Conservation (phyloP, 1,140 invertebrate genomes). For the Bombus waltoni region DNA sequence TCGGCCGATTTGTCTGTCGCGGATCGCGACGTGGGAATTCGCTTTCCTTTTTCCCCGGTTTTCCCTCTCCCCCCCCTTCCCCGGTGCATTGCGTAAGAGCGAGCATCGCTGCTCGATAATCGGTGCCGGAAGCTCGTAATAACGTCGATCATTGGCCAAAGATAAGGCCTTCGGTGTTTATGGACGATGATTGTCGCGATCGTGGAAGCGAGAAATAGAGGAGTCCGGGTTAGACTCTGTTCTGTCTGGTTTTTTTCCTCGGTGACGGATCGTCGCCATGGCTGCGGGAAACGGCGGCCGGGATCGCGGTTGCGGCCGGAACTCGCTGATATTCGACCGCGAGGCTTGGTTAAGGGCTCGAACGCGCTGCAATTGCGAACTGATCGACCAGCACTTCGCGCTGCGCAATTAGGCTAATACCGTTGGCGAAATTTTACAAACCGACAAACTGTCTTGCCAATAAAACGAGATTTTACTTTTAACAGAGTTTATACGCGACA, state of each 20-base stretch:
- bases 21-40: constrained; percentile 55
- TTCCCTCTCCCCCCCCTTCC: neutral
- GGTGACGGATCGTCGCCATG: neutral
- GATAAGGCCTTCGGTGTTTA: constrained; percentile 23
- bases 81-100: constrained; percentile 14
- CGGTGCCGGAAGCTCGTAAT: constrained; percentile 24
- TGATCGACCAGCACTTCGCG: neutral
- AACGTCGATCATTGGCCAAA: constrained; percentile 14
- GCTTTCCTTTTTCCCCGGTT: constrained; percentile 49
- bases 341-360: neutral
- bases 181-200: constrained; percentile 8
- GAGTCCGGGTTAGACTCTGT: neutral
- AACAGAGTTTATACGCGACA: too few species aligned
- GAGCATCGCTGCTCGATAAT: constrained; percentile 4
- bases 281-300: neutral
- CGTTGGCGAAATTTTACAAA: neutral
- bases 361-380: neutral
- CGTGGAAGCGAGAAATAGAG: neutral
- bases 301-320: neutral
- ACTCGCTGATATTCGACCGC: neutral
- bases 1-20: constrained; percentile 54
- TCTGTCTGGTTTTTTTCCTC: neutral
- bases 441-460: too few species aligned
- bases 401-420: neutral
- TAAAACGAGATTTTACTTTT: too few species aligned